Evolutionary conservation across 2,888 invertebrate genomes (phyloP), one percentile per base, ranked within the genome.

Genomic region (Lithophane leautieri): DNA sequence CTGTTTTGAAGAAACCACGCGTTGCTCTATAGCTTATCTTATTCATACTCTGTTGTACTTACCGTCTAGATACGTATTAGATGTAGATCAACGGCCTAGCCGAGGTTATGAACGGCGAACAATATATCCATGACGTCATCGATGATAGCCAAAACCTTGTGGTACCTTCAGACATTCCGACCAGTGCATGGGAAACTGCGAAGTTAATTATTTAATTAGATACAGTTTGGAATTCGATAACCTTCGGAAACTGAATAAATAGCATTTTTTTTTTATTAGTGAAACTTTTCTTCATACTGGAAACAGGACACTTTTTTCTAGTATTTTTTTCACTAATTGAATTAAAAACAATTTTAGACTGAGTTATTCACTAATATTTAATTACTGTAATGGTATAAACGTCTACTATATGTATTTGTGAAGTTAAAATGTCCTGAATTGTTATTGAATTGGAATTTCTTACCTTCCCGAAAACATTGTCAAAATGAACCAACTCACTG

Each of bases 31-130:
- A 62, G 61, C 47, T 76, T 77, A 42, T 56, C 73, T 70, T 14
- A 85, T 83, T 71, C 47, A 73, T 82, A 83, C 83, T n/a, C 78
- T 74, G 68, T 74, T 47, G 79, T 78, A 83, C 78, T 71, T 76
- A 78, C 83, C 79, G 87, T 84, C 88, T 86, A 86, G 88, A 83
- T 87, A 88, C 86, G 87, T 89, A 88, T 89, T 89, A 89, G 89
- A 91, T 91, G 88, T 90, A 91, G 91, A 91, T 90, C 91, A 91
- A 90, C 87, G 91, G 88, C 90, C 92, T 90, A 85, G 82, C 86
- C 87, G 91, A 90, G 91, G 91, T 88, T 90, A 89, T 87, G 88
- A 86, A 87, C 86, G 87, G 81, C 82, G 86, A 86, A 87, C 88
- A 86, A 91, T 90, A 88, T 88, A 87, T 84, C 78, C 77, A 72